Percentiles rank a stretch among this genome's conserved stretches.
Conservation (phyloP, 2,113 vertebrate genomes). For the Fulmarus glacialis region DNA sequence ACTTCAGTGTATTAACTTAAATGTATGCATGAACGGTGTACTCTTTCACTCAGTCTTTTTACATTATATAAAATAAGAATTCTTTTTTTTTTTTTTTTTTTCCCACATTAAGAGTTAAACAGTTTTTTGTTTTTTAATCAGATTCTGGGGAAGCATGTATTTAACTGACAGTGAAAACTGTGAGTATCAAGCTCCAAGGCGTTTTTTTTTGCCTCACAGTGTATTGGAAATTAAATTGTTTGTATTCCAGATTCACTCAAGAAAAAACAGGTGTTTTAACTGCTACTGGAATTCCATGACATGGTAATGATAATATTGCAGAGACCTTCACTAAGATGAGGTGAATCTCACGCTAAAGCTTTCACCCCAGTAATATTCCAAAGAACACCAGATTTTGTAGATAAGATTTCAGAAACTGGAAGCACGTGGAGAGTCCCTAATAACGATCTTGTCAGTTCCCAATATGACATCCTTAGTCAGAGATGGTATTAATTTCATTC, state of each 20-base stretch:
- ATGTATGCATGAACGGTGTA: background rate
- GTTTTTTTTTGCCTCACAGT: background rate
- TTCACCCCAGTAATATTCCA: background rate
- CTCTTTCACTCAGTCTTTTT: background rate
- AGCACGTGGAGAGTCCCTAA: accelerated
- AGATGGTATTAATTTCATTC: background rate
- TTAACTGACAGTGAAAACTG: background rate
- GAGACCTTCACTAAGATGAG: background rate
- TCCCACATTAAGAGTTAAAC: background rate
- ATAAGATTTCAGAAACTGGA: background rate
- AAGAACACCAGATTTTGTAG: background rate
- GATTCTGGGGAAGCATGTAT: background rate
- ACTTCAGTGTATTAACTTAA: background rate
- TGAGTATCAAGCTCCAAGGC: background rate
- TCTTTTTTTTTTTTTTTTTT: background rate
- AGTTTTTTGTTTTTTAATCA: background rate
- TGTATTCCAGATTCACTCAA: background rate
- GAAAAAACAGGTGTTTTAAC: background rate
- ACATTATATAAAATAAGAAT: background rate
- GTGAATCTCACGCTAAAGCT: background rate
- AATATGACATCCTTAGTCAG: background rate
- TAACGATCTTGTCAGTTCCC: background rate
- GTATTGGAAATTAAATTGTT: background rate
- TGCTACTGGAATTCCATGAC: background rate
- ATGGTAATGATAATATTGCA: background rate